phyloP scores from a whole-genome alignment of 2,113 vertebrate species.

The Otolemur garnettii region DNA sequence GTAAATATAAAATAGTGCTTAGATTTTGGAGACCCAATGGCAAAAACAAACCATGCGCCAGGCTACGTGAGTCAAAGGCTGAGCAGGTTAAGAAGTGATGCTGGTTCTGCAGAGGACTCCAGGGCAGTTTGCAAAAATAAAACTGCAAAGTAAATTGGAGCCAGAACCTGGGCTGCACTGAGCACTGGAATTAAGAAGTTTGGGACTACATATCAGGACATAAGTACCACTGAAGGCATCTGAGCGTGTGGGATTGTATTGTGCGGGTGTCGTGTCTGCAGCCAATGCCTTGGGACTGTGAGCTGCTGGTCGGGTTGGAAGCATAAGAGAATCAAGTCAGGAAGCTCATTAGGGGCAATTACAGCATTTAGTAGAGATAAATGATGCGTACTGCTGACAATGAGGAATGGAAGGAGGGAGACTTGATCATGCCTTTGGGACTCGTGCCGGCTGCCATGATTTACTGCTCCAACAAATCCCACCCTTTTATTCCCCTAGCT shows the following conservation, averaged over 20 bases:
- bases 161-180: neutral
- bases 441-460: constrained; percentile 9
- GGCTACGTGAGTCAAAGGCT: neutral
- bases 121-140: neutral
- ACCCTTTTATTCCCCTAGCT: neutral
- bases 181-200: neutral
- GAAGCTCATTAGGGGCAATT: constrained; percentile 61
- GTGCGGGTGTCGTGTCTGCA: neutral
- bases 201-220: neutral
- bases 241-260: too few relatives aligned
- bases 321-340: constrained; percentile 25
- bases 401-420: constrained; percentile 28
- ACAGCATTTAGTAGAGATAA: constrained; percentile 50
- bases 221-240: accelerated
- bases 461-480: constrained; percentile 30
- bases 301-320: constrained; percentile 25
- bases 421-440: constrained; percentile 16
- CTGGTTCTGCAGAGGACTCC: neutral
- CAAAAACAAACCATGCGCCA: neutral
- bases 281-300: neutral
- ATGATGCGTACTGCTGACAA: constrained; percentile 15
- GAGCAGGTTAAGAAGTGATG: neutral
- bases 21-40: neutral
- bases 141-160: neutral
- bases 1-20: neutral